Conservation (phyloP, 2,888 invertebrate species). For the Apotomis capreana region DNA sequence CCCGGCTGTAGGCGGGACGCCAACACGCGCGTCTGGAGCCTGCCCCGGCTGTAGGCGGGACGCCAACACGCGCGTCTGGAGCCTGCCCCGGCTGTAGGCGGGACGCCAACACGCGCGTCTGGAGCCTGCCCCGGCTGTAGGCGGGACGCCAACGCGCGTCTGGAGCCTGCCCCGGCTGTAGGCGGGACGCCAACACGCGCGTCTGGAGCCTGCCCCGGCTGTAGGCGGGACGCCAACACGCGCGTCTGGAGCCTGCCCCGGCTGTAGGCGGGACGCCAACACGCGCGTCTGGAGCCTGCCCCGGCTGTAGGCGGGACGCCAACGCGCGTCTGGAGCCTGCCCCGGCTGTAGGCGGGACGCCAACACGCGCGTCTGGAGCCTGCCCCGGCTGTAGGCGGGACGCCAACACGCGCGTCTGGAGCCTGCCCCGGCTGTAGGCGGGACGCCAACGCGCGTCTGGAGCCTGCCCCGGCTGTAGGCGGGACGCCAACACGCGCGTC, state of each 20-base stretch:
- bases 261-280: conserved; percentile 89
- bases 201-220: conserved; percentile 89
- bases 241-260: conserved; percentile 93
- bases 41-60: conserved; percentile 77
- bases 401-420: conserved; percentile 97
- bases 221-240: conserved; percentile 91
- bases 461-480: conserved; percentile 81
- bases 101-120: conserved; percentile 97
- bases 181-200: conserved; percentile 94
- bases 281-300: conserved; percentile 94
- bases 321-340: conserved; percentile 94
- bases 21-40: too few relatives aligned
- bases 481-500: conserved; percentile 96
- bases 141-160: conserved; percentile 94
- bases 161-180: conserved; percentile 88
- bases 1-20: conserved; percentile 58
- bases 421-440: conserved; percentile 79
- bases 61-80: conserved; percentile 97
- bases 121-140: conserved; percentile 86
- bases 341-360: conserved; percentile 87
- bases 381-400: conserved; percentile 85
- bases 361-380: conserved; percentile 95
- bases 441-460: conserved; percentile 97
- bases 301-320: conserved; percentile 86
- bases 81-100: conserved; percentile 79